Conservation (phyloP, 2,888 invertebrate species). For the Antheraea yamamai region DNA sequence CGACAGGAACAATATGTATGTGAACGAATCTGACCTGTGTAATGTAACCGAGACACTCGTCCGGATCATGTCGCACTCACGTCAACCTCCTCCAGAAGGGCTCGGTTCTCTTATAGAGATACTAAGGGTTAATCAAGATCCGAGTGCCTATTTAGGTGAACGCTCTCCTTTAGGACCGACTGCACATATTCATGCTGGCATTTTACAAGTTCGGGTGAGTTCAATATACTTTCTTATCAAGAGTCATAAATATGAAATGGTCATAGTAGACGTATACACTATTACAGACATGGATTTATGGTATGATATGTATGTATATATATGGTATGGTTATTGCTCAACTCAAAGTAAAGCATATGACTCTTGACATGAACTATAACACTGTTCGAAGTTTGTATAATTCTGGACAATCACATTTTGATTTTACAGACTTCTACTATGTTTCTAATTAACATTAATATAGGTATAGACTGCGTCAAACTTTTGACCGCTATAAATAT, state of each 20-base stretch:
- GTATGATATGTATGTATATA: neutral
- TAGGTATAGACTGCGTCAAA: too few relatives aligned
- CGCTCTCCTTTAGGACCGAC: constrained; percentile 90
- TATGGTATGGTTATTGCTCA: neutral
- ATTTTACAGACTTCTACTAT: too few relatives aligned
- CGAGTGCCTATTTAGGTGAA: constrained; percentile 87
- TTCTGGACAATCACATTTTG: neutral
- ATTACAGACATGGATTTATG: neutral
- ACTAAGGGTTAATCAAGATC: constrained; percentile 88
- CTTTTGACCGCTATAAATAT: too few relatives aligned
- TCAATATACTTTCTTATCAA: neutral
- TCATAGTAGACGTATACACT: neutral
- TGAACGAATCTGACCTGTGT: constrained; percentile 92
- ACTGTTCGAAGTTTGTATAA: neutral
- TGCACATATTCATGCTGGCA: constrained; percentile 96
- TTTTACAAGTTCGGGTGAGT: constrained; percentile 90
- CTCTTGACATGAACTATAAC: neutral
- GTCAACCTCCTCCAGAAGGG: constrained; percentile 92
- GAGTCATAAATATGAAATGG: neutral
- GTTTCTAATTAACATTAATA: too few relatives aligned
- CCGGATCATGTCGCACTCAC: constrained; percentile 87
- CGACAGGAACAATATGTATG: constrained; percentile 88
- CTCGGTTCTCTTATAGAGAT: constrained; percentile 91
- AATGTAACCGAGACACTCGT: constrained; percentile 93
- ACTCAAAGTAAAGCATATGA: neutral